Conservation (phyloP, 2,888 invertebrate genomes). For the Epirrhoe alternata region DNA sequence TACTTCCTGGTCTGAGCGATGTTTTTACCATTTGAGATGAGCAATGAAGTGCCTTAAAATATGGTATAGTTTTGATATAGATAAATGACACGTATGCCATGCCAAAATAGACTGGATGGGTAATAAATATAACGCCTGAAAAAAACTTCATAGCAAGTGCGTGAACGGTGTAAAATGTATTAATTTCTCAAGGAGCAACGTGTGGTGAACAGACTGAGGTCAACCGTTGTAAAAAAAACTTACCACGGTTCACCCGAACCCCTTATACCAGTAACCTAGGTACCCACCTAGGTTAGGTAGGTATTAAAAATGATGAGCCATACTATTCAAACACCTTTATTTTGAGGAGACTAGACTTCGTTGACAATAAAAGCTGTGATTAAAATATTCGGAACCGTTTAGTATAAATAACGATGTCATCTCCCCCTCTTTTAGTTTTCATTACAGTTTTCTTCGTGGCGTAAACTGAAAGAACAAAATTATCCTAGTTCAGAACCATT, state of each 20-base stretch:
- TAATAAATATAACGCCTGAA: neutral
- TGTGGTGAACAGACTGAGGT: too few species aligned
- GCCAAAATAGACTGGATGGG: neutral
- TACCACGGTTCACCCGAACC: too few species aligned
- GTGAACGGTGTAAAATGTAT: too few species aligned
- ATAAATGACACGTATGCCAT: too few species aligned
- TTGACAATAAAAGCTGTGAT: slow-evolving; percentile 3
- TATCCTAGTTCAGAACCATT: too few species aligned
- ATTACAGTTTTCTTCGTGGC: slow-evolving; percentile 44
- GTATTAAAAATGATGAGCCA: too few species aligned
- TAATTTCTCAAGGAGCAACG: too few species aligned
- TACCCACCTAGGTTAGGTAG: too few species aligned
- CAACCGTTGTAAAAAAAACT: too few species aligned
- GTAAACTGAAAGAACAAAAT: slow-evolving; percentile 56
- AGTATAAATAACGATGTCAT: slow-evolving; percentile 54
- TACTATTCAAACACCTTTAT: too few species aligned
- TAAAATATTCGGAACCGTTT: slow-evolving; percentile 65
- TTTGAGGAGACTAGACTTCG: too few species aligned
- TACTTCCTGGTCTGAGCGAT: slow-evolving; percentile 17
- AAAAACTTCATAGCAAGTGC: neutral
- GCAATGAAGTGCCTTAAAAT: slow-evolving; percentile 3
- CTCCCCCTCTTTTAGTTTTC: slow-evolving; percentile 61
- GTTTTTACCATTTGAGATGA: slow-evolving; percentile 14
- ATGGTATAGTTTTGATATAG: neutral
- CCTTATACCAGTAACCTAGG: too few species aligned